phyloP scores from a whole-genome alignment of 2,113 vertebrate genomes.

The Pachycephala philippinensis region DNA sequence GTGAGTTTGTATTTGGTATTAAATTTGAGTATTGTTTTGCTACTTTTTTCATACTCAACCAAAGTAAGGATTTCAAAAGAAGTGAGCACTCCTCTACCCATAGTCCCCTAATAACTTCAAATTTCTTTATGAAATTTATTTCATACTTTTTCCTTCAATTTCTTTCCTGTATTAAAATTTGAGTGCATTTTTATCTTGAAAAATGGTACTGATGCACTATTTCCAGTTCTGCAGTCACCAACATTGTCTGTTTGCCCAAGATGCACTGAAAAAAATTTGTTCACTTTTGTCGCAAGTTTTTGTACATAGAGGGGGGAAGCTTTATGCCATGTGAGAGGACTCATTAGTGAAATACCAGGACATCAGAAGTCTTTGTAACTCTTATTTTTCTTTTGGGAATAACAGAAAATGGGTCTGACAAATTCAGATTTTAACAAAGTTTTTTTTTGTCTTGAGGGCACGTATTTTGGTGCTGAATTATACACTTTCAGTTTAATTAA shows the following conservation, averaged over 20 bases:
- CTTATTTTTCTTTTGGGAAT: neutral
- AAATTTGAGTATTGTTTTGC: neutral
- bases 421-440: neutral
- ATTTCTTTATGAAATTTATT: neutral
- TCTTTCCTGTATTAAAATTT: neutral
- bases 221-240: neutral
- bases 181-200: neutral
- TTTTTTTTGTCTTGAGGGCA: neutral
- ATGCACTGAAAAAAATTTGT: neutral
- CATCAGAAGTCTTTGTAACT: neutral
- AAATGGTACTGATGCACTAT: rapidly evolving
- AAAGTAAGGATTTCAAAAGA: neutral
- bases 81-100: rapidly evolving
- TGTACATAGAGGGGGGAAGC: neutral
- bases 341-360: neutral
- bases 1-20: neutral
- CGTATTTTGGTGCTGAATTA: neutral
- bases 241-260: neutral
- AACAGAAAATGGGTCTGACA: neutral
- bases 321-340: neutral
- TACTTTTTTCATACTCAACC: neutral
- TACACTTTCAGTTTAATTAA: neutral
- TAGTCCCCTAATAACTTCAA: neutral
- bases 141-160: neutral
- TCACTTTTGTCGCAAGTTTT: neutral